Evolutionary conservation across 53 echinoderm and acorn worm genomes (phyloP), one percentile per base, ranked within the genome.

Genomic region (Arbacia lixula): DNA sequence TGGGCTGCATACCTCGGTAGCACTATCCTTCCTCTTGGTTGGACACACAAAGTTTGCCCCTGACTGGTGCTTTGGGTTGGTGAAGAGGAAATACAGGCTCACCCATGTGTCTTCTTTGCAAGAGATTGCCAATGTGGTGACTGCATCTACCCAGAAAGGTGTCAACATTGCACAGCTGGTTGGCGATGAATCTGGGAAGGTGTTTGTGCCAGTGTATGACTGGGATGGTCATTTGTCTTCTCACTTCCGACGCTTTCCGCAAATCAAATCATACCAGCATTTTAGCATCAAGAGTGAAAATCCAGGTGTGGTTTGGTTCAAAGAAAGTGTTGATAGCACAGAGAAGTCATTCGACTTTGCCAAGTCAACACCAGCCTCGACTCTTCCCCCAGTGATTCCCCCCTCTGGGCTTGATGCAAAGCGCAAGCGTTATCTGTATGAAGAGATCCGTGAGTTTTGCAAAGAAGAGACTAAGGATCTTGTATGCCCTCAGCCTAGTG

Each of bases 31-130:
- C 9, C 65, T 87, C 4, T 25, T 87, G 2, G 83, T 65, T 55
- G 87, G 87, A 24, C 91, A 91, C 84, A 87, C 91, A 8, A 87
- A 91, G 37, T 91, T 88, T 46, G 35, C 68, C 29, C 88, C 88
- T 1, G 92, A 91, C 41, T 88, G 92, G 92, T 91, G 92, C 66
- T 91, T 91, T 72, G 88, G 92, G 9, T 35, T 91, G 12, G 8
- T 91, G 14, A 91, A 91, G 41, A 36, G 29, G 57, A 30, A 5
- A 25, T 88, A 85, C 72, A 60, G 86, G 34, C 78, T 32, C 20
- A 53, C 58, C 21, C 30, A 53, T 53, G 83, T 92, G 0, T 55
- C 56, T 26, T 60, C 38, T 36, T n/a, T 86, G 28, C 11, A 86
- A 11, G 76, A 86, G 3, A 61, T 86, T 74, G 58, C 76, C 19